These are phyloP conservation scores for human DNA, from an alignment of 2,113 vertebrate species.

Conservation along the genomic window DNA sequence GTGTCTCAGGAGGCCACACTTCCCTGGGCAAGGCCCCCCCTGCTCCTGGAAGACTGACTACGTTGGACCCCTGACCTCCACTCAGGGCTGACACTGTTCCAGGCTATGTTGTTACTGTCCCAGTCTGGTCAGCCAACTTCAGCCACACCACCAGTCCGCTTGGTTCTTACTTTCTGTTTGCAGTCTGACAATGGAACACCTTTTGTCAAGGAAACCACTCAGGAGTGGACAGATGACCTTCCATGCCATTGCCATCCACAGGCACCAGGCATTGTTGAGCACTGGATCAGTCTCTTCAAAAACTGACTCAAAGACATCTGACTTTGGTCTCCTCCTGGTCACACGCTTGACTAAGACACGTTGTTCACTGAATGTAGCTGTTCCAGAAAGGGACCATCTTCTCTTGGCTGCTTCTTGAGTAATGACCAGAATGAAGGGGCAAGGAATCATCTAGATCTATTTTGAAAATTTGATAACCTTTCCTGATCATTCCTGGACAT, in stretches of 20 bases:
- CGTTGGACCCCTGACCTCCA: neutral
- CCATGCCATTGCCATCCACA: neutral
- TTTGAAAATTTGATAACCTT: neutral
- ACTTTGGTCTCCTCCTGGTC: neutral
- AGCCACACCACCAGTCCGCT: neutral
- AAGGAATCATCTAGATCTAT: neutral
- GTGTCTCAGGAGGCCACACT: neutral
- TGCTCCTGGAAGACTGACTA: neutral
- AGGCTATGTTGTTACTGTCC: neutral
- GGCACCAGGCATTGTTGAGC: neutral
- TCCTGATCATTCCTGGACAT: neutral
- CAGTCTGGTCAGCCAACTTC: neutral
- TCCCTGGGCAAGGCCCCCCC: neutral
- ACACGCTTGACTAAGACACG: neutral
- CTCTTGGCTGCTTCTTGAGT: neutral
- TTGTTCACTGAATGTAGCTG: neutral
- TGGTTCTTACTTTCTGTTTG: neutral
- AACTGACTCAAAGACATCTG: neutral
- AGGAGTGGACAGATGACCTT: neutral
- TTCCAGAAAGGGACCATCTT: neutral
- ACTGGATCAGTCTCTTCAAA: neutral
- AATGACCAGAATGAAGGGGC: neutral
- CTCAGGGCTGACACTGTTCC: no score
- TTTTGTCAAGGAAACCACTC: neutral
- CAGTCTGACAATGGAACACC: no score